Evolutionary conservation across 2,797 vertebrate species (phyloP), one percentile per base, ranked within the genome.

Genomic region (Bradypodion pumilum): DNA sequence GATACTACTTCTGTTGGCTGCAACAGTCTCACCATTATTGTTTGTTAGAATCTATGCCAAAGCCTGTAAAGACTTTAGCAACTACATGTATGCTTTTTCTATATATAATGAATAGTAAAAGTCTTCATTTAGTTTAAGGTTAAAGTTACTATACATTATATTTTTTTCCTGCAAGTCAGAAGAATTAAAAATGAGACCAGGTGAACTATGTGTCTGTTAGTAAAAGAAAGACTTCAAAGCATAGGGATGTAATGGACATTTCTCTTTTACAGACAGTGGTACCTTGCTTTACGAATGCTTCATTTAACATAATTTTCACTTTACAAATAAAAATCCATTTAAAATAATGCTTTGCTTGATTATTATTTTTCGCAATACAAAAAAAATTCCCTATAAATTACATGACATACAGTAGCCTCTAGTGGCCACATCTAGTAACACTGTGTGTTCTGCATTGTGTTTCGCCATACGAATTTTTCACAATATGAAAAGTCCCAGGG

Each of bases 81-180:
- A 79, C 56, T 80, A n/a, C 49, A 27, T 40, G n/a, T 60, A 46
- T 74, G 35, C 80, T 73, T 70, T 42, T 59, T 42, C 52, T 85
- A 2, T 81, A 69, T 76, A n/a, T 62, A 85, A 81, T 76, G 68
- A 69, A n/a, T 15, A 78, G 12, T 25, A 32, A 59, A 44, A 75
- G 60, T 46, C 10, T 25, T 70, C 5, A 21, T 52, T 78, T 63
- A 13, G 40, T 73, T 72, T 40, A n/a, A 12, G 52, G 5, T 44
- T 29, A 16, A 73, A 12, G 52, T 66, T 69, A 40, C 35, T 68
- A 21, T 56, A 32, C 29, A 44, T n/a, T 72, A n/a, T 65, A 12
- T 65, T 40, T 37, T 77, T 59, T 23, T 66, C 19, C 62, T 74
- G 32, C 59, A 73, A 72, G 23, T 49, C 27, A 78, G 60, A 49